Percentiles rank a stretch among this genome's conserved stretches.
These are phyloP conservation scores for Hypena proboscidalis DNA, from an alignment of 2,888 invertebrate species.

Conservation along the genomic window DNA sequence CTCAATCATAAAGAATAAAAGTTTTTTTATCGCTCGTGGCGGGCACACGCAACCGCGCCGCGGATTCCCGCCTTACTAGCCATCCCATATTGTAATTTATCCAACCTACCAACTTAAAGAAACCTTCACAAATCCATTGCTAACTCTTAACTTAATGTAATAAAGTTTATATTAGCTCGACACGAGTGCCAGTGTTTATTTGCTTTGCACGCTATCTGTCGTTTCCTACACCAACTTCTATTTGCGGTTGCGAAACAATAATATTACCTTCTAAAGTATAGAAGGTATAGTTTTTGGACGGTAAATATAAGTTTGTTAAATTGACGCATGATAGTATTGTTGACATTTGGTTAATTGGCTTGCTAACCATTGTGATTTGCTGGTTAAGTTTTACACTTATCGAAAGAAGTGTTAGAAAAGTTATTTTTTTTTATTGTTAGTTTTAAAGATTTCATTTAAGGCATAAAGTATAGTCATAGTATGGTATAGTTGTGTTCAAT, in stretches of 20 bases:
- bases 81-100: slow-evolving; percentile 28
- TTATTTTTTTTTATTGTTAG: too few species aligned
- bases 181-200: slow-evolving; percentile 5
- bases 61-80: slow-evolving; percentile 72
- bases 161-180: slow-evolving; percentile 31
- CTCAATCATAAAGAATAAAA: too few species aligned
- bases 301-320: slow-evolving; percentile 37
- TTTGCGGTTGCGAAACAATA: slow-evolving; percentile 17
- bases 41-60: slow-evolving; percentile 41
- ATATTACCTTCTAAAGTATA: slow-evolving; percentile 23
- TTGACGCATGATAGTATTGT: slow-evolving; percentile 31
- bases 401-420: too few species aligned
- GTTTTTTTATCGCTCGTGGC: not conserved
- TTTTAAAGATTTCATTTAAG: too few species aligned
- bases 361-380: slow-evolving; percentile 2
- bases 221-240: slow-evolving; percentile 41
- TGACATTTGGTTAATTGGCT: slow-evolving; percentile 30
- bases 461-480: too few species aligned
- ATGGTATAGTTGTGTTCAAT: too few species aligned
- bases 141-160: not conserved
- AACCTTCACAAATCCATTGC: not conserved
- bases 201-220: slow-evolving; percentile 30
- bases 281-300: slow-evolving; percentile 9
- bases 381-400: not conserved
- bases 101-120: slow-evolving; percentile 10